Base-by-base conservation (phyloP, 2,113 vertebrate genomes). In the Myodes glareolus region DNA sequence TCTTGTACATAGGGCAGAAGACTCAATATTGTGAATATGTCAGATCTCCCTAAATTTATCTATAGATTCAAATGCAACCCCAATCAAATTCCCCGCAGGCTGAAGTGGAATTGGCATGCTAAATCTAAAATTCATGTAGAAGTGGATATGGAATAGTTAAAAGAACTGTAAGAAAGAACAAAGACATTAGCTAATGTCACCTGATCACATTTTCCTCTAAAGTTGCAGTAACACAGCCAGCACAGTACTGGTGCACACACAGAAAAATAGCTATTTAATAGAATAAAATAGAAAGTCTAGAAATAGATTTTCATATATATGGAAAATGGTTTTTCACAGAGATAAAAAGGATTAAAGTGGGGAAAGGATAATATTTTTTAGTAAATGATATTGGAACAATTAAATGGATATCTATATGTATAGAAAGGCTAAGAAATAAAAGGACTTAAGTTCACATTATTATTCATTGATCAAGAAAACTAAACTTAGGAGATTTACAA, bases 131-230 rank as follows among this genome's bases (percentile, higher is more conserved):
- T 94, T 92, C 9, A 73, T 17, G 47, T 90, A 45, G 19, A 92
- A 95, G 87, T 95, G 33, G 52, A 88, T 11, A 88, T 45, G 90
- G 52, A 94, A 92, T 68, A 84, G 47, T 31, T 85, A 84, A 94
- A 96, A 82, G 23, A 85, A 61, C 29, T 88, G 47, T 78, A 50
- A 84, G 81, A 21, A 76, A 95, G 16, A 95, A 92, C 42, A 94
- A 90, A 91, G 47, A 45, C 31, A 63, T 14, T 7, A 36, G 19
- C 23, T 96, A 88, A 93, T 86, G 84, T 90, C 80, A 85, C 39
- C 47, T 75, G 55, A 93, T 85, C n/a, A 93, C 92, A 70, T 68
- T 42, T 77, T 92, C 52, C 88, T 90, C 70, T 96, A 75, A 97
- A 93, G 61, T 33, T 91, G 47, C 19, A 90, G 45, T 68, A 89